Conservation (phyloP, 2,797 vertebrate species). For the Acanthopagrus latus region DNA sequence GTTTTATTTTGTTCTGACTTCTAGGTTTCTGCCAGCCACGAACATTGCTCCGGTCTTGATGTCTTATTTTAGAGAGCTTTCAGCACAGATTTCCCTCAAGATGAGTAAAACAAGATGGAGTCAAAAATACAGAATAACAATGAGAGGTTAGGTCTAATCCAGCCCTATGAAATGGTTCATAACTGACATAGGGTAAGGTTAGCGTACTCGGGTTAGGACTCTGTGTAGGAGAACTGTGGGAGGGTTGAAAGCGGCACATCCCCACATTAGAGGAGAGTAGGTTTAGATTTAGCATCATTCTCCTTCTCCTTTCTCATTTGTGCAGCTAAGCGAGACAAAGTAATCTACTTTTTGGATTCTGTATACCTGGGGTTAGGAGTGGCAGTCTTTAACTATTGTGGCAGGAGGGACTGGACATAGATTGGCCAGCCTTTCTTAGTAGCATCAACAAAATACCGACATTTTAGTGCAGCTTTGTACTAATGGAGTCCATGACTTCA, state of each 20-base stretch:
- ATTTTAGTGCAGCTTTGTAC: background rate
- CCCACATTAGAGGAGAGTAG: background rate
- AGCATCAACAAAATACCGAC: background rate
- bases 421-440: background rate
- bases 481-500: background rate
- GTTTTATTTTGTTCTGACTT: constrained; percentile 22
- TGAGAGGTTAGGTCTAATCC: background rate
- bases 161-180: constrained; percentile 1
- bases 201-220: constrained; percentile 2
- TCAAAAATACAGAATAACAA: background rate
- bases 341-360: constrained; percentile 6
- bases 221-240: background rate
- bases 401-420: background rate
- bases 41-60: constrained; percentile 28
- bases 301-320: constrained; percentile 3
- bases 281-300: background rate
- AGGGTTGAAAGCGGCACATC: constrained; percentile 7
- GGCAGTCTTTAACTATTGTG: background rate
- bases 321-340: background rate
- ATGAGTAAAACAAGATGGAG: background rate
- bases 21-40: constrained; percentile 30
- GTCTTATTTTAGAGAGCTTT: constrained; percentile 38
- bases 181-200: background rate
- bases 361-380: background rate
- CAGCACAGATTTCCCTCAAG: constrained; percentile 21